A percentile compares a stretch with the other conserved stretches of the same genome.
phyloP scores from a whole-genome alignment of 2,113 vertebrate species.

The Anhinga anhinga region DNA sequence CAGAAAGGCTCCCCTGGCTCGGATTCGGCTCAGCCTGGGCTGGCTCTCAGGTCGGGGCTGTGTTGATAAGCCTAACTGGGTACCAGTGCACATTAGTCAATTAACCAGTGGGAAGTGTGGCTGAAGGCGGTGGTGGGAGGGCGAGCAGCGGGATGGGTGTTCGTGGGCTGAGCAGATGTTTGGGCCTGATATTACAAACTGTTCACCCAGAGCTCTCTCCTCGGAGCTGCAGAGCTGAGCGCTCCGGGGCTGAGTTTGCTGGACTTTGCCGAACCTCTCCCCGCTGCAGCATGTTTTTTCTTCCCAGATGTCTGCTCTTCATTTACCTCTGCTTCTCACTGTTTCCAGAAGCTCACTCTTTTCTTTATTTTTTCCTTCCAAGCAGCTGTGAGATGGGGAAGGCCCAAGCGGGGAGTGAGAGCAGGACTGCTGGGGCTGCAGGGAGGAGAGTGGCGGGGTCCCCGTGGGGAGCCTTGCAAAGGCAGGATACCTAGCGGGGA shows the following conservation, averaged over 20 bases:
- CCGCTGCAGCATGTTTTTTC: neutral
- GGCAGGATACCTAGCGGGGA: neutral
- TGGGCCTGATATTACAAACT: neutral
- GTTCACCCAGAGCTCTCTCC: neutral
- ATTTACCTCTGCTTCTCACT: neutral
- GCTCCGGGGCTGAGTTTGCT: neutral
- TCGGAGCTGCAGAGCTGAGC: neutral
- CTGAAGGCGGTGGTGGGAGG: neutral
- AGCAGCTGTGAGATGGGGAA: neutral
- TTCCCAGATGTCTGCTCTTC: neutral
- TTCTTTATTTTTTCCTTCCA: neutral
- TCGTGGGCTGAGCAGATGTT: neutral
- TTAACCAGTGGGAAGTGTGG: accelerated
- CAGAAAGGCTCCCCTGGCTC: accelerated
- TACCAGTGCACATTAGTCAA: neutral
- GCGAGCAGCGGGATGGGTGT: neutral
- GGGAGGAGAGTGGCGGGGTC: neutral
- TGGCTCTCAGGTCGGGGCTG: accelerated
- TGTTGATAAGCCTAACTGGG: neutral
- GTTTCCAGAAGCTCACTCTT: neutral
- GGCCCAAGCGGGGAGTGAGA: accelerated
- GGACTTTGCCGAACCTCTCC: neutral
- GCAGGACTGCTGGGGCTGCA: neutral
- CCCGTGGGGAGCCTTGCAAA: neutral
- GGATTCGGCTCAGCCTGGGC: neutral